Conservation (phyloP, 2,888 invertebrate species). For the Charanyca ferruginea region DNA sequence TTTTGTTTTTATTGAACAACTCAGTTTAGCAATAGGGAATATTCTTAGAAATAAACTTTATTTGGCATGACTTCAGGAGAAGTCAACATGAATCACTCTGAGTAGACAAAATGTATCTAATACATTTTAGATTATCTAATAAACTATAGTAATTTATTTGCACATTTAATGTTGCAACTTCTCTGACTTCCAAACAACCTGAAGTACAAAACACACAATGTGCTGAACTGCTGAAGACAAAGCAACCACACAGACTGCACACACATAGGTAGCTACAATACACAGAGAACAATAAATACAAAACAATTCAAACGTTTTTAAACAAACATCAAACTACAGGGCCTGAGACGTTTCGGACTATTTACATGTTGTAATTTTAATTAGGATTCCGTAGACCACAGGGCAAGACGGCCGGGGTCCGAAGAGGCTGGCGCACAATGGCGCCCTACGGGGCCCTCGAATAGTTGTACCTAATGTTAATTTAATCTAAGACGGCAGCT, state of each 20-base stretch:
- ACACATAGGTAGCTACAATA: constrained; percentile 32
- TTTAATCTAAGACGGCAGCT: constrained; percentile 88
- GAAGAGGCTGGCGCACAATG: constrained; percentile 69
- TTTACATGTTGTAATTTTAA: constrained; percentile 90
- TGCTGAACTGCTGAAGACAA: constrained; percentile 32
- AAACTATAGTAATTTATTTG: not conserved
- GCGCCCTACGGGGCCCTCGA: constrained; percentile 71
- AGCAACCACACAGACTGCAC: constrained; percentile 32
- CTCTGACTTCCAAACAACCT: constrained; percentile 24
- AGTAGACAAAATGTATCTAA: not conserved
- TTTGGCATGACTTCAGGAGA: not conserved
- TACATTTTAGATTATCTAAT: not conserved
- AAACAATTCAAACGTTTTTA: constrained; percentile 70
- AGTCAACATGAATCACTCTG: not conserved
- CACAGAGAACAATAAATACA: constrained; percentile 56
- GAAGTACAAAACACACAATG: constrained; percentile 24
- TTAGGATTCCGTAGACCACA: constrained; percentile 86
- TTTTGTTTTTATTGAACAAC: not conserved
- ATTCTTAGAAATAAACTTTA: not conserved
- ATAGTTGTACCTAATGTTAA: constrained; percentile 90
- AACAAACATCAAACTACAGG: constrained; percentile 78
- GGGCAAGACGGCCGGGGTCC: constrained; percentile 72
- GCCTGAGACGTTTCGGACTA: constrained; percentile 80
- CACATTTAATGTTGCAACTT: constrained; percentile 23
- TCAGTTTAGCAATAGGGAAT: not conserved